A percentile compares a stretch with the other conserved stretches of the same genome.
These are phyloP conservation scores for Phoxinus phoxinus DNA, from an alignment of 2,113 vertebrate genomes.

Conservation along the genomic window DNA sequence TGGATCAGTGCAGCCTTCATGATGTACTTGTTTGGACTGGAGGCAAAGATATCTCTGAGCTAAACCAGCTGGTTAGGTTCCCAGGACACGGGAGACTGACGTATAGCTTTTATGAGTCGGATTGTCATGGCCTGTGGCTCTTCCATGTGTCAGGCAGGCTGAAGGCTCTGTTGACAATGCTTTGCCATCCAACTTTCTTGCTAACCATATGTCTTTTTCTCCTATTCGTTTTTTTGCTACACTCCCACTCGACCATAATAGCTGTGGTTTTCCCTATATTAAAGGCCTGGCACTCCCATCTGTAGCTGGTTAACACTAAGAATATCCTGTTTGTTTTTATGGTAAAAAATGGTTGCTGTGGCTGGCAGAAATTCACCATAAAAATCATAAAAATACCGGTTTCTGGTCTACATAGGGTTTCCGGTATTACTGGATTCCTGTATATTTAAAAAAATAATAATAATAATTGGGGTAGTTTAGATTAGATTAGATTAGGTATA, in stretches of 20 bases:
- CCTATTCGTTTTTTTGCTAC: background rate
- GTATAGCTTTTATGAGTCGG: slow-evolving; percentile 2
- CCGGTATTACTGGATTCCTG: no score
- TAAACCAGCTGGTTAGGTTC: slow-evolving; percentile 23
- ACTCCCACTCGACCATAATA: background rate
- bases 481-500: no score
- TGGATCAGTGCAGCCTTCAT: slow-evolving; percentile 1
- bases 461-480: no score
- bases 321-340: background rate
- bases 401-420: no score
- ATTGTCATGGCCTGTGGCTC: slow-evolving; percentile 29
- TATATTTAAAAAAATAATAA: no score
- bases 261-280: background rate
- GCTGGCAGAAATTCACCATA: background rate
- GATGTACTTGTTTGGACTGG: slow-evolving; percentile 20
- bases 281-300: background rate
- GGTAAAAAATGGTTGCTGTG: background rate
- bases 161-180: background rate
- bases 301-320: background rate
- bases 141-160: slow-evolving; percentile 17
- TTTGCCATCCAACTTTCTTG: background rate
- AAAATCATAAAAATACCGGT: no score
- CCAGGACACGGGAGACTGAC: slow-evolving; percentile 23
- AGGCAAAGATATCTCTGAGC: slow-evolving; percentile 12
- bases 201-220: slow-evolving; percentile 18